phyloP scores from a whole-genome alignment of 2,888 invertebrate species.

The Malacosoma neustria region DNA sequence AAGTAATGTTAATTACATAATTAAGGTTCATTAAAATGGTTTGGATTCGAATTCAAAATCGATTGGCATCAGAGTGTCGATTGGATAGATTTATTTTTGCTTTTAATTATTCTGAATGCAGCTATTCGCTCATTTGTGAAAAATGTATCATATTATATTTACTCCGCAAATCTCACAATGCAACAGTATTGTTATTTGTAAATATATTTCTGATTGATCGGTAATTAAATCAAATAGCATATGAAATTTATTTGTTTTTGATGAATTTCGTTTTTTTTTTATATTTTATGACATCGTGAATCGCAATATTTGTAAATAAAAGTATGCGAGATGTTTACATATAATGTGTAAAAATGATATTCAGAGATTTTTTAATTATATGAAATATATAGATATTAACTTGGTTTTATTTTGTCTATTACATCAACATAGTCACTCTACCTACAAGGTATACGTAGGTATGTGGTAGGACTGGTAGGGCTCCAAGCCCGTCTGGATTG shows the following conservation, averaged over 20 bases:
- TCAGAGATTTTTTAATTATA: slow-evolving; percentile 65
- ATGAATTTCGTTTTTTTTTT: slow-evolving; percentile 39
- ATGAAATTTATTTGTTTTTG: slow-evolving; percentile 17
- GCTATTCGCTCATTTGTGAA: too few species aligned
- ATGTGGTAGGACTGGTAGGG: too few species aligned
- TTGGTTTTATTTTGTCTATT: slow-evolving; percentile 31
- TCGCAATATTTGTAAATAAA: slow-evolving; percentile 48
- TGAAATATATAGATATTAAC: slow-evolving; percentile 30
- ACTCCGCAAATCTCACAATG: neutral
- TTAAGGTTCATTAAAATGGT: too few species aligned
- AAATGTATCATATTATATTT: too few species aligned
- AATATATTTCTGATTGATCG: slow-evolving; percentile 22
- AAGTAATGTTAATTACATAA: too few species aligned
- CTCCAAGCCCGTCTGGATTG: too few species aligned
- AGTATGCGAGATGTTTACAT: slow-evolving; percentile 42
- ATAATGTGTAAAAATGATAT: slow-evolving; percentile 42
- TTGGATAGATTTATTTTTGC: too few species aligned
- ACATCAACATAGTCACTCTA: too few species aligned
- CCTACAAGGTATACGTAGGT: too few species aligned
- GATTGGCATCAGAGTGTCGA: too few species aligned
- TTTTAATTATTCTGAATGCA: too few species aligned
- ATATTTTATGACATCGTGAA: slow-evolving; percentile 41
- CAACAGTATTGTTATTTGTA: slow-evolving; percentile 26
- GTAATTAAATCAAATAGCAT: slow-evolving; percentile 23
- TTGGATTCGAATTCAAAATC: too few species aligned